Base-by-base conservation (phyloP, 1,140 invertebrate species). In the Pogonus chalceus region DNA sequence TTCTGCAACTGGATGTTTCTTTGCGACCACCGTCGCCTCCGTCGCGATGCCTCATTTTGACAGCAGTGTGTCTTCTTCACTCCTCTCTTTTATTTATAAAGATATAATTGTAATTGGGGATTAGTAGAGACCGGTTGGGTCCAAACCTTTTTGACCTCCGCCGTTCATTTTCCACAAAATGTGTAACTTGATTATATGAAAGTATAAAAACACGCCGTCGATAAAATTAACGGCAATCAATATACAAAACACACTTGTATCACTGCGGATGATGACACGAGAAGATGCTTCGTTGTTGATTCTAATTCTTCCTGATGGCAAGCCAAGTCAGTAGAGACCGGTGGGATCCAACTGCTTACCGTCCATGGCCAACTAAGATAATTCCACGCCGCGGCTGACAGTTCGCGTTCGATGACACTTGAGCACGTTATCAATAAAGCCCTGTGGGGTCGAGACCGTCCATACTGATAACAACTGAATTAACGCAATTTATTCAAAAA, bases 71-170 rank as follows among this genome's bases (percentile, higher is more conserved):
- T 16, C 9, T 43, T 12, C 18, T 12, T 18, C 18, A 16, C 7
- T 43, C 18, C 9, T 9, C 18, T 18, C 18, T 16, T 43, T n/a
- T n/a, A n/a, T n/a, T n/a, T n/a, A n/a, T n/a, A n/a, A n/a, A n/a
- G n/a, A n/a, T n/a, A n/a, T n/a, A n/a, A n/a, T n/a, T n/a, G n/a
- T n/a, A n/a, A n/a, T n/a, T n/a, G n/a, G n/a, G n/a, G n/a, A n/a
- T n/a, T 43, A 70, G 63, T 70, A 70, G 18, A 68, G 58, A 55
- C 67, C 67, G n/a, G 68, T 70, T 10, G 68, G 68, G 54, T 70
- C 68, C 54, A 69, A 56, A 35, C 61, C 57, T 56, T 69, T 65
- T 47, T 43, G 37, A 12, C 18, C 37, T 43, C 67, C 63, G 52
- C 62, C 61, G 55, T 65, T 61, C 52, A 55, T 60, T 56, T 14